Evolutionary conservation across 2,888 invertebrate species (phyloP).

Genomic region (Papilio demoleus): DNA sequence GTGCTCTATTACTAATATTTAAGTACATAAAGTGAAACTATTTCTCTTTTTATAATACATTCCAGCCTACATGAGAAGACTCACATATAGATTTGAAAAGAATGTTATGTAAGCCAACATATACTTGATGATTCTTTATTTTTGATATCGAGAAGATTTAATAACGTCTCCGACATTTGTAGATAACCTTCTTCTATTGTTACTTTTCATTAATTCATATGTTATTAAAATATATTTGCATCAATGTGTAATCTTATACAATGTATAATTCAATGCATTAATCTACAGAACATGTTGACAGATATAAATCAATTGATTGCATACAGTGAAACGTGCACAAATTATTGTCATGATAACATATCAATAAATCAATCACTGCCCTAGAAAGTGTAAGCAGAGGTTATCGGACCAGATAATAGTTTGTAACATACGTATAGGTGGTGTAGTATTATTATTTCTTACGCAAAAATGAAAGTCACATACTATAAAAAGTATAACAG

Average conservation of each 20-base stretch:
- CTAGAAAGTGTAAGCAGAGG: conserved; percentile 22
- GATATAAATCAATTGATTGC: conserved; percentile 18
- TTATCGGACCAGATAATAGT: conserved; percentile 13
- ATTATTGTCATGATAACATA: conserved; percentile 15
- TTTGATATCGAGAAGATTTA: too few relatives aligned
- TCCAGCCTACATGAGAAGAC: neutral
- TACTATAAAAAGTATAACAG: neutral
- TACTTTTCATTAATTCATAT: neutral
- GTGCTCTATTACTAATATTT: neutral
- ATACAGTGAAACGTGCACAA: conserved; percentile 15
- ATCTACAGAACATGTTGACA: conserved; percentile 7
- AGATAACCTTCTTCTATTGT: too few relatives aligned
- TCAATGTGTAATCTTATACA: too few relatives aligned
- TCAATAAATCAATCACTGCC: conserved; percentile 25
- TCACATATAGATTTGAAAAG: neutral
- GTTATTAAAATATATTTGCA: too few relatives aligned
- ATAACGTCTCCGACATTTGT: too few relatives aligned
- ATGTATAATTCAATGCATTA: neutral
- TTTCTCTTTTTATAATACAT: neutral
- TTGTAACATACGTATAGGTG: neutral
- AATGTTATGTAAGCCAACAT: neutral
- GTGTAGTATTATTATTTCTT: too few relatives aligned
- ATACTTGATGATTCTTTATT: too few relatives aligned
- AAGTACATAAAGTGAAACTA: neutral
- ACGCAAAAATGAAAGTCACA: too few relatives aligned